Evolutionary conservation across 2,113 vertebrate species (phyloP), one percentile per base, ranked within the genome.

Genomic region (Eudorcas thomsonii): DNA sequence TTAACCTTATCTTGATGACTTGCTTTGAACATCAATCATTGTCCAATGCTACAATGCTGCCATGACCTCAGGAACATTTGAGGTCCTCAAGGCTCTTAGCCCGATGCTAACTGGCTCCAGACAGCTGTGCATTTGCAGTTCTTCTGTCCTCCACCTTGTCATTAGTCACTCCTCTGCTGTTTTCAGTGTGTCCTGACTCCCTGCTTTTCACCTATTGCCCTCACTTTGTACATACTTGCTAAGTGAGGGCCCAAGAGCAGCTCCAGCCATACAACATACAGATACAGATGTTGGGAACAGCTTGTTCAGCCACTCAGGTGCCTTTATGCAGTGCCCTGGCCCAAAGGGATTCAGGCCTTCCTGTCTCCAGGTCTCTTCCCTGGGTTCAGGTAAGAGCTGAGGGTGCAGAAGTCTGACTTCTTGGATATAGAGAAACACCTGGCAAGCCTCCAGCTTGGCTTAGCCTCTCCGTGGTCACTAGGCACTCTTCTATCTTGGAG

Each of bases 1-100:
- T 87, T 97, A 94, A 93, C 96, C 93, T 96, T 97, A 97, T 60
- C 97, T 39, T 45, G 67, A 93, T 96, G 95, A 93, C 21, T 98
- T 94, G 80, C 62, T 87, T 71, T 93, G 86, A 91, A 17, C 94
- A 96, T 97, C 93, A 91, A 30, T 98, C 94, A 94, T 12, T 7
- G 28, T 64, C 15, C 82, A 50, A 16, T 5, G 45, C 77, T 59
- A 3, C 45, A 39, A 88, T 15, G 62, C 15, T 12, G 14, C 57
- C 16, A 1, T 77, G 92, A 52, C 91, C 95, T 81, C 62, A 50
- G 78, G 55, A 86, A 78, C 23, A 23, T 30, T 28, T 83, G n/a
- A 95, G 92, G 67, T 74, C 85, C 28, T 9, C 54, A 21, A 88
- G 57, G 71, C 88, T 94, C 33, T 48, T 84, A 33, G 77, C 67